These are phyloP conservation scores for Ophioninae sp. DNA, from an alignment of 2,888 invertebrate species.

Conservation along the genomic window DNA sequence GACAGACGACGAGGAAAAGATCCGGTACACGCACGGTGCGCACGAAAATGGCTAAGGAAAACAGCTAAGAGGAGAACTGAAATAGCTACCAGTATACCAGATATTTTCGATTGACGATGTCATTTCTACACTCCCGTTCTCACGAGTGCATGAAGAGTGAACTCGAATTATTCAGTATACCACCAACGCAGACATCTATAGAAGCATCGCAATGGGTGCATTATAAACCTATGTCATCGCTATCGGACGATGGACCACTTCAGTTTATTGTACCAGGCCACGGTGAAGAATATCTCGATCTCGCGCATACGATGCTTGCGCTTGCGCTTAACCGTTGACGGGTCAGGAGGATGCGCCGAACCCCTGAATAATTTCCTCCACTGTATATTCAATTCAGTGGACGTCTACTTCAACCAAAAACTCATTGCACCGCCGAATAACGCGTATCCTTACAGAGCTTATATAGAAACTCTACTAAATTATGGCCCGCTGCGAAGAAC, in stretches of 20 bases:
- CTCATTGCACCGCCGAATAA: too few species aligned
- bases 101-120: slow-evolving; percentile 51
- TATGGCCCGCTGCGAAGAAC: neutral
- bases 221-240: too few species aligned
- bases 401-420: too few species aligned
- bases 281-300: slow-evolving; percentile 18
- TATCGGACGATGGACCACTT: neutral
- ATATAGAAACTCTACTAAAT: neutral
- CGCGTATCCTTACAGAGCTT: too few species aligned
- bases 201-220: too few species aligned
- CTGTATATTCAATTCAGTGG: too few species aligned
- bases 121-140: slow-evolving; percentile 27
- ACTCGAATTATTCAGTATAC: slow-evolving; percentile 47
- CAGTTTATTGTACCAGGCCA: neutral
- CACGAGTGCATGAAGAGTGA: slow-evolving; percentile 28
- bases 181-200: slow-evolving; percentile 65
- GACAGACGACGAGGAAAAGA: too few species aligned
- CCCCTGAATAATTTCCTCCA: too few species aligned
- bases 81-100: slow-evolving; percentile 7
- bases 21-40: too few species aligned
- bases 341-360: too few species aligned
- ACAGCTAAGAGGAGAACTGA: neutral
- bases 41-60: too few species aligned
- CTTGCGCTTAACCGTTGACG: too few species aligned
- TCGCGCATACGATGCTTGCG: slow-evolving; percentile 6